These are phyloP conservation scores for Apodemus sylvaticus DNA, from an alignment of 2,113 vertebrate genomes.

Conservation along the genomic window DNA sequence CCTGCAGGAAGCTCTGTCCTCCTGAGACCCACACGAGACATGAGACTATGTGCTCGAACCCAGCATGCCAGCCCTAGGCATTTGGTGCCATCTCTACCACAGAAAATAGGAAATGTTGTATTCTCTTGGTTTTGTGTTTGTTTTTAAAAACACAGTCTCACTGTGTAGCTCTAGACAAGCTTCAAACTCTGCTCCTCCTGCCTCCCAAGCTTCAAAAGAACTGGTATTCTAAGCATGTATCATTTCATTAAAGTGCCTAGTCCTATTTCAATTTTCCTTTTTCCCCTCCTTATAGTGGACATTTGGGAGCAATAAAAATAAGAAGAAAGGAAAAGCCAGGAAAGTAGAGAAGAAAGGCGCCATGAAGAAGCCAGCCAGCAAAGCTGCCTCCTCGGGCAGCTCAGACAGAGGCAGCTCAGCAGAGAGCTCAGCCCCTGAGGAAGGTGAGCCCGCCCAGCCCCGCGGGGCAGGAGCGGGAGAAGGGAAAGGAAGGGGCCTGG, in stretches of 20 bases:
- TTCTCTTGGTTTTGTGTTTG: background rate
- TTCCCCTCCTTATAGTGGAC: conserved; percentile 92
- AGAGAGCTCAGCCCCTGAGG: conserved; percentile 97
- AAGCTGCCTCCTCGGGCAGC: conserved; percentile 96
- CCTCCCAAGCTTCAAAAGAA: background rate
- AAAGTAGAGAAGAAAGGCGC: conserved; percentile 96
- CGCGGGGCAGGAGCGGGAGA: background rate
- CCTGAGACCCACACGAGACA: background rate
- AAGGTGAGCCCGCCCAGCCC: conserved; percentile 88
- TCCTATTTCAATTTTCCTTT: conserved; percentile 62
- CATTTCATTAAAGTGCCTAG: conserved; percentile 19
- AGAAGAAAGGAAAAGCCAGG: conserved; percentile 95
- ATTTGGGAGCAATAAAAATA: conserved; percentile 97
- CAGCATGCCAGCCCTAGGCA: background rate
- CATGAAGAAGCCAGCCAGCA: conserved; percentile 92
- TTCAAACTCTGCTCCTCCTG: background rate
- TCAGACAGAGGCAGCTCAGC: conserved; percentile 97
- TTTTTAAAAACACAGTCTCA: background rate
- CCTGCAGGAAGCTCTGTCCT: background rate
- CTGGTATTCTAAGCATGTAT: background rate
- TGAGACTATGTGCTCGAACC: background rate
- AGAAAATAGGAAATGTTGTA: conserved; percentile 20
- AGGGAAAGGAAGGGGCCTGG: background rate
- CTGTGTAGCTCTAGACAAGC: background rate
- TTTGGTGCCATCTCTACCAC: background rate